Evolutionary conservation across 2,888 invertebrate genomes (phyloP).

Genomic region (Drosophila greeni): DNA sequence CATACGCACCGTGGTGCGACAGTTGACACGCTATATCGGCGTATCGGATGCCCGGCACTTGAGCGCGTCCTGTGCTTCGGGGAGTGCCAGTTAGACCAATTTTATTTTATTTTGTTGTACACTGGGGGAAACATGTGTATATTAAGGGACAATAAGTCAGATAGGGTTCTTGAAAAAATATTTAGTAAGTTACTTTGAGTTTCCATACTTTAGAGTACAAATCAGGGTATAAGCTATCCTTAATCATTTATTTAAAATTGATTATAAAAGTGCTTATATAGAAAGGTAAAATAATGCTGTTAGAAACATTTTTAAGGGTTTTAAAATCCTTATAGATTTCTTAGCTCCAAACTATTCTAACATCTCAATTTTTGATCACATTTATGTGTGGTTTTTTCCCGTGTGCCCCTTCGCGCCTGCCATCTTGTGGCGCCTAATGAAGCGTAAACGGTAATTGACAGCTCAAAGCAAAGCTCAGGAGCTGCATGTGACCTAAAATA

Average conservation of each 20-base stretch:
- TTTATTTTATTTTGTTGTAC: constrained; percentile 1
- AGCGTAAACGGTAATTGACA: constrained; percentile 74
- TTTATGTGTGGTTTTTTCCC: background rate
- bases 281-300: too few relatives aligned
- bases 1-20: constrained; percentile 58
- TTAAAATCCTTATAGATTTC: background rate
- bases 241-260: too few relatives aligned
- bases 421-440: constrained; percentile 61
- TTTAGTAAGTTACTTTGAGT: background rate
- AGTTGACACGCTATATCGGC: constrained; percentile 44
- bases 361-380: background rate
- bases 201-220: background rate
- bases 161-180: background rate
- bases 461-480: constrained; percentile 55
- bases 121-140: background rate
- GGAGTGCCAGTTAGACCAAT: background rate
- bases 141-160: background rate
- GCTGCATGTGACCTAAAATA: constrained; percentile 65
- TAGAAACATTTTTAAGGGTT: background rate
- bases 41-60: constrained; percentile 28
- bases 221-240: too few relatives aligned
- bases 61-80: background rate
- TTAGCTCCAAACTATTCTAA: too few relatives aligned
- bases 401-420: constrained; percentile 12
- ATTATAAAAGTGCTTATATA: too few relatives aligned